Percentiles rank a stretch among this genome's conserved stretches.
Evolutionary conservation across 64 coral and sea anemone species (phyloP).

Genomic region (Actinia tenebrosa): DNA sequence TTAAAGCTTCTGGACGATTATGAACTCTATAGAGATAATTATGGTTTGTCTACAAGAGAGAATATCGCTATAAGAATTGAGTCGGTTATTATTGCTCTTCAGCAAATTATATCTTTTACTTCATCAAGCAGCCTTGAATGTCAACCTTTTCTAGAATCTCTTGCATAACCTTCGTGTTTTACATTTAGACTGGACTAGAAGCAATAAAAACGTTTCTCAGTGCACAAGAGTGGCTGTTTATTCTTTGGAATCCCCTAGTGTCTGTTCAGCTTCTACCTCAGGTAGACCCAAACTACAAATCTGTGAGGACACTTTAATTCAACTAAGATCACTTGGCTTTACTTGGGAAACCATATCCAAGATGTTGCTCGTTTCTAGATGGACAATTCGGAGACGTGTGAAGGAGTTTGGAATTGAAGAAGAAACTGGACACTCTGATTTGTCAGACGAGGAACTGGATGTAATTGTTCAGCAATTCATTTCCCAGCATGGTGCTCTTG

Average conservation of each 20-base stretch:
- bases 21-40: neutral
- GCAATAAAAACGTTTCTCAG: neutral
- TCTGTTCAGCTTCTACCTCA: neutral
- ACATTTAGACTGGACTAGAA: constrained; percentile 9
- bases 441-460: constrained; percentile 39
- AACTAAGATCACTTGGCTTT: constrained; percentile 30
- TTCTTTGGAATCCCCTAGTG: constrained; percentile 13
- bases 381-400: constrained; percentile 34
- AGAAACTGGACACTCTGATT: constrained; percentile 37
- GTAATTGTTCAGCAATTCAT: constrained; percentile 36
- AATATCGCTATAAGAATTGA: constrained; percentile 6
- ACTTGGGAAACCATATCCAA: constrained; percentile 43
- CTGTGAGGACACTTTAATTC: constrained; percentile 21
- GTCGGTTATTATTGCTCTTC: constrained; percentile 17
- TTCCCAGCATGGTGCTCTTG: constrained; percentile 24
- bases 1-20: constrained; percentile 11
- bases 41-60: constrained; percentile 6
- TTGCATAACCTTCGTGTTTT: constrained; percentile 28
- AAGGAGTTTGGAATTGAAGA: constrained; percentile 46
- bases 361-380: constrained; percentile 33
- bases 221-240: constrained; percentile 36
- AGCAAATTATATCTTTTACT: constrained; percentile 1
- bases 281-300: constrained; percentile 31
- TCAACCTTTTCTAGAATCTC: constrained; percentile 12
- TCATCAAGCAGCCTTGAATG: neutral